Evolutionary conservation across 2,113 vertebrate species (phyloP).

Genomic region (Cettia cetti): DNA sequence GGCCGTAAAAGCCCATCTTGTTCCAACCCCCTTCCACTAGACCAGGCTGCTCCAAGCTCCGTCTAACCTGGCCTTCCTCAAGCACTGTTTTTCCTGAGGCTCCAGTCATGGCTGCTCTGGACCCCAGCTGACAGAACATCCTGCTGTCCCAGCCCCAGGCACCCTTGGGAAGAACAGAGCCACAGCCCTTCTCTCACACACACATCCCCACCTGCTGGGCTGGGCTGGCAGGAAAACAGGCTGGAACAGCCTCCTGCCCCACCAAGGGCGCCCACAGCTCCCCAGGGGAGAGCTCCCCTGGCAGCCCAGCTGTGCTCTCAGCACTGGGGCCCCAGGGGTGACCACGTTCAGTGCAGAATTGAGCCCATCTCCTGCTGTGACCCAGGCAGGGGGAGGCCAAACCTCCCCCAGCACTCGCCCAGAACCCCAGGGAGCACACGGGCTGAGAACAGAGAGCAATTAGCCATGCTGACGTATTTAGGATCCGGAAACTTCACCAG

Average conservation of each 20-base stretch:
- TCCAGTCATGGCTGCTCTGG: fast-evolving
- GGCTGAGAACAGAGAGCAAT: slow-evolving; percentile 12
- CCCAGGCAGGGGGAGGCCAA: neutral
- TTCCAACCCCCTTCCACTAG: neutral
- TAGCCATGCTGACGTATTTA: neutral
- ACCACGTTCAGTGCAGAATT: neutral
- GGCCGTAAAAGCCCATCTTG: neutral
- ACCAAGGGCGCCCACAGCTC: neutral
- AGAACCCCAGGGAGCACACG: neutral
- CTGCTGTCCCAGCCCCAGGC: neutral
- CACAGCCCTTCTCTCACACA: neutral
- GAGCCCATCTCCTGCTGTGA: neutral
- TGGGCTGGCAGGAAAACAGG: neutral
- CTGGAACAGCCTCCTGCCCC: neutral
- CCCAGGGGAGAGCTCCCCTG: neutral
- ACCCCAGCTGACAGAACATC: no score
- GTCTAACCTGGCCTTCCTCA: neutral
- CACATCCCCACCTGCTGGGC: neutral
- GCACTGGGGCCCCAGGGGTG: no score
- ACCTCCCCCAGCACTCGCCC: neutral
- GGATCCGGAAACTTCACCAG: neutral
- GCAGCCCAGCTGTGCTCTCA: neutral
- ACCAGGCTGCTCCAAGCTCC: neutral
- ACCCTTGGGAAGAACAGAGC: neutral
- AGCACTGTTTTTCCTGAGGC: neutral